Conservation (phyloP, 2,797 vertebrate species). For the Scolopax rusticola region DNA sequence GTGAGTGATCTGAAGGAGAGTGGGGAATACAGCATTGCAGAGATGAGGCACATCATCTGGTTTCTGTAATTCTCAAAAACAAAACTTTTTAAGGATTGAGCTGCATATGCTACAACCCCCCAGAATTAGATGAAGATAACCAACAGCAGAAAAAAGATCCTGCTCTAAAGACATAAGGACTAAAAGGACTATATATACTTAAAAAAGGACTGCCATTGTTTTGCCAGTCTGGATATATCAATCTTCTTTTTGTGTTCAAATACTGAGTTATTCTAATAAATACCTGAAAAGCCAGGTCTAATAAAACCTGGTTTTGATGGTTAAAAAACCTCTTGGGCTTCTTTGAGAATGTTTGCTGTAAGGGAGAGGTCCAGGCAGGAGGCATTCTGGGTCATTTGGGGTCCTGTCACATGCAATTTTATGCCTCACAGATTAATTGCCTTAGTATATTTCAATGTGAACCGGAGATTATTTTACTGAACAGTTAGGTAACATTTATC, state of each 20-base stretch:
- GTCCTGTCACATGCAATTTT: background rate
- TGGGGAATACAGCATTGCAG: background rate
- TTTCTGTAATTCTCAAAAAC: background rate
- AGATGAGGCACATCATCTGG: background rate
- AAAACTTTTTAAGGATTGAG: background rate
- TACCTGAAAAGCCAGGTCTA: rapidly evolving
- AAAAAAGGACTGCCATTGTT: background rate
- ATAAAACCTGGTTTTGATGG: background rate
- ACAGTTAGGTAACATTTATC: background rate
- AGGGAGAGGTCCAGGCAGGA: background rate
- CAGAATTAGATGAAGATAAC: background rate
- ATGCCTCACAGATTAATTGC: background rate
- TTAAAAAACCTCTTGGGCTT: background rate
- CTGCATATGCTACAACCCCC: background rate
- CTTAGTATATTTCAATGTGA: background rate
- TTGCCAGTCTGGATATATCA: background rate
- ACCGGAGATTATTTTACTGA: background rate
- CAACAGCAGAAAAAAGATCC: background rate
- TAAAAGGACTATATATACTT: background rate
- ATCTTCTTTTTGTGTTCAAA: rapidly evolving
- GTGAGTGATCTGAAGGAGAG: background rate
- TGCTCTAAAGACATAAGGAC: background rate
- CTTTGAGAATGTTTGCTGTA: background rate
- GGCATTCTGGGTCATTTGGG: background rate
- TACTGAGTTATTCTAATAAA: background rate